These are phyloP conservation scores for Enteromius treurensis DNA, from an alignment of 2,797 vertebrate species.

Conservation along the genomic window DNA sequence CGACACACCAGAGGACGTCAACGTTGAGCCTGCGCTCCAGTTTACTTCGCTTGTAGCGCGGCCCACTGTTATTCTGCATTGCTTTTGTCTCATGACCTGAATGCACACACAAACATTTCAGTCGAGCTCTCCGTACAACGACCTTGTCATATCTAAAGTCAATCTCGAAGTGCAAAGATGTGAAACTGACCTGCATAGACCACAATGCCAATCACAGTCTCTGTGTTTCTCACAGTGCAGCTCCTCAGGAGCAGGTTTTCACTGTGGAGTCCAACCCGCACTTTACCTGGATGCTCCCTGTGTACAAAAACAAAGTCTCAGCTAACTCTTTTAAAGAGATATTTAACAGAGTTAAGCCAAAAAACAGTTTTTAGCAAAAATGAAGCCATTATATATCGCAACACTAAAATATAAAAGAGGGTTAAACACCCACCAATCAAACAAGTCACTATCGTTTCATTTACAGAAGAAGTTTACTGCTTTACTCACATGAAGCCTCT, in stretches of 20 bases:
- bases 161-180: background rate
- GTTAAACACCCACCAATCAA: background rate
- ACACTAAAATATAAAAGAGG: too few relatives aligned
- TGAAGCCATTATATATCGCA: too few relatives aligned
- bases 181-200: conserved; percentile 89
- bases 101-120: background rate
- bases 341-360: background rate
- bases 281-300: conserved; percentile 84
- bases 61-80: conserved; percentile 94
- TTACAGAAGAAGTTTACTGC: background rate
- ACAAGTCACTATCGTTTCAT: background rate
- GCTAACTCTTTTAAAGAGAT: too few relatives aligned
- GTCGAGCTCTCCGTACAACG: background rate
- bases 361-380: background rate
- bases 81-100: conserved; percentile 97
- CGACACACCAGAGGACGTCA: conserved; percentile 91
- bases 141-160: background rate
- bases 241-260: conserved; percentile 93
- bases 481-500: conserved; percentile 90
- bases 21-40: conserved; percentile 88
- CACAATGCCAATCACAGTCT: conserved; percentile 90
- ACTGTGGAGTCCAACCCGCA: conserved; percentile 86
- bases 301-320: conserved; percentile 8
- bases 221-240: conserved; percentile 92
- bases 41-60: conserved; percentile 89